These are phyloP conservation scores for Pagetopsis macropterus DNA, from an alignment of 2,797 vertebrate species.

Conservation along the genomic window DNA sequence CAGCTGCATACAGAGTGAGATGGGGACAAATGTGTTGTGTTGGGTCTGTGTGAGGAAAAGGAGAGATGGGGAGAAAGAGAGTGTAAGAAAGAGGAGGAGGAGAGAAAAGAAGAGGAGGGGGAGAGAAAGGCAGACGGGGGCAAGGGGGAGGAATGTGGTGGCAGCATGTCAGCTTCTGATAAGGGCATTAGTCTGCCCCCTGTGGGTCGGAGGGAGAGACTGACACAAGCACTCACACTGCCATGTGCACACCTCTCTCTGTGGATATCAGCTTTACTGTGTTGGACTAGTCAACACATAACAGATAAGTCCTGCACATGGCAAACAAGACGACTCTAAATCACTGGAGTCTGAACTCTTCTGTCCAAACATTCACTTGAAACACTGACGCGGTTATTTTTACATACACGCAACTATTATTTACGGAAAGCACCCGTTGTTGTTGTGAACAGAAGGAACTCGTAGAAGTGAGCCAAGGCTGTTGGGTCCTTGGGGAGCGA, in stretches of 20 bases:
- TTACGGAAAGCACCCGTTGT: constrained; percentile 35
- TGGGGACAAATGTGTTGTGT: constrained; percentile 53
- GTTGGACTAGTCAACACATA: constrained; percentile 68
- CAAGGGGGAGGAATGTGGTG: constrained; percentile 72
- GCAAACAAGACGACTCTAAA: constrained; percentile 61
- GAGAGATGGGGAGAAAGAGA: constrained; percentile 29
- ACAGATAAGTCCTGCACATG: constrained; percentile 69
- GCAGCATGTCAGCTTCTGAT: constrained; percentile 81
- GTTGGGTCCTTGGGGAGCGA: constrained; percentile 60
- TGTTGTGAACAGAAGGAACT: constrained; percentile 54
- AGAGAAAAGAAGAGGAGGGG: constrained; percentile 24
- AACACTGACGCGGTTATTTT: constrained; percentile 30
- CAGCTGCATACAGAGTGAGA: constrained; percentile 55
- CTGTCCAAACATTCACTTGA: constrained; percentile 49
- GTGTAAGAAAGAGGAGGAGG: constrained; percentile 33
- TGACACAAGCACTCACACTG: constrained; percentile 52
- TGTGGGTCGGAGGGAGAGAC: constrained; percentile 75
- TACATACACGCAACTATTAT: constrained; percentile 32
- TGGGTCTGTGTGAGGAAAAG: constrained; percentile 38
- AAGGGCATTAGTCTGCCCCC: constrained; percentile 85
- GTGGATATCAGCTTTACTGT: constrained; percentile 74
- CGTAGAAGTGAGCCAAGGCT: constrained; percentile 72
- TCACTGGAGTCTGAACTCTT: constrained; percentile 47
- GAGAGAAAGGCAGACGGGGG: constrained; percentile 47
- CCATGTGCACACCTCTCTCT: constrained; percentile 44